Percentiles rank a stretch among this genome's conserved stretches.
These are phyloP conservation scores for Formica exsecta DNA, from an alignment of 1,140 invertebrate species.

Conservation along the genomic window DNA sequence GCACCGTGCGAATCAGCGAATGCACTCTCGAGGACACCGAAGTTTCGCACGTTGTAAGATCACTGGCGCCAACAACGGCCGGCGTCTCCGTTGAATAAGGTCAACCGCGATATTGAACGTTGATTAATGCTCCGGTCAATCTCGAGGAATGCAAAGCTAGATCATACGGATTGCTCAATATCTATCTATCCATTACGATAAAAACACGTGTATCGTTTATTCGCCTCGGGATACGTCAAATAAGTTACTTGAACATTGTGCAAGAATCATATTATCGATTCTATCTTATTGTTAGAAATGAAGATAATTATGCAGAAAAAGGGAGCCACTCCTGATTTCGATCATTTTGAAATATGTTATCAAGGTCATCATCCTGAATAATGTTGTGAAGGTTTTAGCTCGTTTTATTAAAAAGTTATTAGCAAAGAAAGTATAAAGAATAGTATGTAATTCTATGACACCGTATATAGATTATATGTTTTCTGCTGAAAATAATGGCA, in stretches of 20 bases:
- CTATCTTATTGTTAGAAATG: not conserved
- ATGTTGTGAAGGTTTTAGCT: too few species aligned
- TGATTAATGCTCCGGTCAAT: constrained; percentile 48
- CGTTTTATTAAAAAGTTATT: too few species aligned
- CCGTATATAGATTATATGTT: too few species aligned
- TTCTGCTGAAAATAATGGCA: too few species aligned
- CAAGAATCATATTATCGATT: not conserved
- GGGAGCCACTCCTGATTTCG: too few species aligned
- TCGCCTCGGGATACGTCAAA: not conserved
- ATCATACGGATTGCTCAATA: constrained; percentile 2
- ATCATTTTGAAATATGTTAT: too few species aligned
- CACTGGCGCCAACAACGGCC: constrained; percentile 46
- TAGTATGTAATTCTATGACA: too few species aligned
- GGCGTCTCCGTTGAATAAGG: constrained; percentile 45
- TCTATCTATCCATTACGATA: not conserved
- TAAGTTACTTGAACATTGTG: not conserved
- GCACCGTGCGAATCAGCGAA: constrained; percentile 24
- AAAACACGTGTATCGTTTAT: constrained; percentile 4
- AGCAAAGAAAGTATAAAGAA: too few species aligned
- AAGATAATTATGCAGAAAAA: too few species aligned
- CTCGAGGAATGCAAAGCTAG: constrained; percentile 39
- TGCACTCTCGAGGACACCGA: constrained; percentile 22
- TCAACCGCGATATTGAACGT: constrained; percentile 29
- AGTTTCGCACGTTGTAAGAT: constrained; percentile 49
- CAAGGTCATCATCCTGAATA: too few species aligned